Evolutionary conservation across 2,113 vertebrate species (phyloP).

Genomic region (Amblyornis subalaris): DNA sequence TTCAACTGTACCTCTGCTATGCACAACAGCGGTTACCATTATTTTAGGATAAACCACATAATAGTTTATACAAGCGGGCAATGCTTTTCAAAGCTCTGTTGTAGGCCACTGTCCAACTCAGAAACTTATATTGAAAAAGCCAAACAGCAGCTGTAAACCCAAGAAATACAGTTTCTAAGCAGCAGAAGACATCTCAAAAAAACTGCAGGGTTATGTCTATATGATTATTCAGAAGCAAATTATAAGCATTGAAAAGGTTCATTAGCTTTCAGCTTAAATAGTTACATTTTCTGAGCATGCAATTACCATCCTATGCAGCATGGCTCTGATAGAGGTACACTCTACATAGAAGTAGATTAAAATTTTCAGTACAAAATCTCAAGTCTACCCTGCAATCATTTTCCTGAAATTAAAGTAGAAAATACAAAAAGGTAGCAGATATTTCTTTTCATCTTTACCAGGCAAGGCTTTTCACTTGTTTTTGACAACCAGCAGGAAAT

Average conservation of each 20-base stretch:
- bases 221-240: not conserved
- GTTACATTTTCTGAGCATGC: not conserved
- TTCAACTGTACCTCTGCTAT: not conserved
- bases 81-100: not conserved
- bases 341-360: not conserved
- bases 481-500: not conserved
- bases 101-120: not conserved
- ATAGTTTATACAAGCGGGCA: not conserved
- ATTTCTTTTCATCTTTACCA: not conserved
- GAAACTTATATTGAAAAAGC: not conserved
- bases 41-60: not conserved
- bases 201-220: not conserved
- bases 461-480: not conserved
- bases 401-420: not conserved
- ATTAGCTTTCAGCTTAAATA: not conserved
- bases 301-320: not conserved
- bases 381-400: not conserved
- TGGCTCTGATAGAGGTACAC: not conserved
- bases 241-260: not conserved
- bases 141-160: not conserved
- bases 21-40: not conserved
- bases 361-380: not conserved
- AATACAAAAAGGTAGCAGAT: not conserved
- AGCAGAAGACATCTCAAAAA: not conserved
- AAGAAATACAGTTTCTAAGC: not conserved